Percentiles rank a stretch among this genome's conserved stretches.
Evolutionary conservation across 1,140 invertebrate species (phyloP).

Genomic region (Pseudobourletiella spinata): DNA sequence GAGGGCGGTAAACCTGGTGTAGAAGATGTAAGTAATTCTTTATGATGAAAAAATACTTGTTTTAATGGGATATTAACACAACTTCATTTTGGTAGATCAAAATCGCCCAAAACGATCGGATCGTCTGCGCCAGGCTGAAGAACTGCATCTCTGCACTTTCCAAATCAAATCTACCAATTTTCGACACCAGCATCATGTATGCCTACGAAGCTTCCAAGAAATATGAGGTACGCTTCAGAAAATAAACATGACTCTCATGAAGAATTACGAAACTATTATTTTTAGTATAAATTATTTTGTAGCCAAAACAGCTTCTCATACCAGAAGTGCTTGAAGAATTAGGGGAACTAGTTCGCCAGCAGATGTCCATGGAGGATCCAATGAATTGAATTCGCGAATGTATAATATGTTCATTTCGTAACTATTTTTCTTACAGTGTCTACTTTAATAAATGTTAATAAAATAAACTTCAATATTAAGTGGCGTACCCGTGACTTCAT

Average conservation of each 20-base stretch:
- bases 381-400: constrained; percentile 1
- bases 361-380: constrained; percentile 26
- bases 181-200: constrained; percentile 83
- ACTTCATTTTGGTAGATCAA: constrained; percentile 52
- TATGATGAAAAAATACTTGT: too few relatives aligned
- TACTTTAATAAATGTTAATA: too few relatives aligned
- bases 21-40: constrained; percentile 46
- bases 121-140: constrained; percentile 72
- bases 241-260: not conserved
- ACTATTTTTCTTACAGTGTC: too few relatives aligned
- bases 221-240: constrained; percentile 60
- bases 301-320: constrained; percentile 61
- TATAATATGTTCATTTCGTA: not conserved
- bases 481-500: too few relatives aligned
- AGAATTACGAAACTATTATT: not conserved
- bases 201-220: constrained; percentile 83
- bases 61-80: too few relatives aligned
- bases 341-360: constrained; percentile 37
- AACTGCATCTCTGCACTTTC: constrained; percentile 83
- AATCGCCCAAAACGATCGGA: constrained; percentile 59
- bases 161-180: constrained; percentile 76
- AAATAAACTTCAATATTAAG: too few relatives aligned
- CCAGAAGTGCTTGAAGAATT: constrained; percentile 74
- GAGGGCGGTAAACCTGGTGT: constrained; percentile 71
- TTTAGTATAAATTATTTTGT: not conserved